Evolutionary conservation across 2,797 vertebrate genomes (phyloP), one percentile per base, ranked within the genome.

Genomic region (Loris lydekkerianus): DNA sequence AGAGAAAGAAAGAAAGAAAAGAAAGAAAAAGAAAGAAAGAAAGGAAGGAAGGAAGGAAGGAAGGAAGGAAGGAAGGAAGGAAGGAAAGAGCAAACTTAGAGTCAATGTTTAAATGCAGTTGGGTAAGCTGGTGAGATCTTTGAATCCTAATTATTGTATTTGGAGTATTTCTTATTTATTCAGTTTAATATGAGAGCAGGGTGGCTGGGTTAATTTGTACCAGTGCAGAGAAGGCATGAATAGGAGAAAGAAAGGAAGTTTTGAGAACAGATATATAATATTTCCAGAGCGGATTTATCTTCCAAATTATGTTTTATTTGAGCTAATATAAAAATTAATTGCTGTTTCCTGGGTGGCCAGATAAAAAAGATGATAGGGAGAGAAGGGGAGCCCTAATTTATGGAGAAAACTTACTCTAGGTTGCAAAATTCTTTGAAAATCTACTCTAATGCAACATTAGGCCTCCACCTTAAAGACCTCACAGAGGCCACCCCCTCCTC

Each of bases 321-420:
- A 61, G 31, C 76, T 96, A 77, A 40, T 80, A 43, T 20, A 29
- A 89, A 94, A 95, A 93, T 89, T 81, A 89, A 65, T 4, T 53
- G 7, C 23, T 84, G 34, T 43, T 40, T 83, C 58, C 73, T 56
- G 40, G 53, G 34, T 43, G 6, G 31, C 1, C 65, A 85, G 15
- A 82, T 60, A 80, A 96, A 86, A 69, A 21, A 23, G 43, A 17
- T 67, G 20, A 9, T n/a, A 94, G 34, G 31, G 15, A 76, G 17
- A 83, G 18, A 69, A 37, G 13, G 13, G 25, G 53, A 7, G 82
- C 40, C 56, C 53, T 49, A 53, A 23, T 70, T 93, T 67, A 84
- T 1, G 7, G 27, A 53, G 31, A 82, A 95, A 87, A 73, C 27
- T 27, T 43, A 82, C 81, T 53, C 20, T 46, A 89, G 49, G 69